A percentile compares a stretch with the other conserved stretches of the same genome.
Evolutionary conservation across 2,113 vertebrate species (phyloP).

Genomic region (Riparia riparia): DNA sequence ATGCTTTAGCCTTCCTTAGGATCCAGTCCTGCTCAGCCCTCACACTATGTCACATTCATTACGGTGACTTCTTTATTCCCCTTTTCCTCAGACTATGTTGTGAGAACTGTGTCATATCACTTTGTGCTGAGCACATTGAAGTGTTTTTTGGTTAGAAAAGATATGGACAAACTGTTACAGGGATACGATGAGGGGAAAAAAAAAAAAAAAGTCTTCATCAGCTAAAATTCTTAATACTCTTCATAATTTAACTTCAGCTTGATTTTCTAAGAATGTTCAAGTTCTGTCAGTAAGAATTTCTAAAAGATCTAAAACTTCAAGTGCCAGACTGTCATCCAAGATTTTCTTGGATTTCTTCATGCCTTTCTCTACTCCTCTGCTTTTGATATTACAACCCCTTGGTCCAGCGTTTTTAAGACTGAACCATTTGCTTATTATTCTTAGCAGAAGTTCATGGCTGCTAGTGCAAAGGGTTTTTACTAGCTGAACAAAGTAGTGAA

Average conservation of each 20-base stretch:
- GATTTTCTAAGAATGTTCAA: not conserved
- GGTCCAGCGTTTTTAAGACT: not conserved
- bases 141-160: not conserved
- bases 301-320: not conserved
- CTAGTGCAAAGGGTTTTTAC: not conserved
- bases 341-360: not conserved
- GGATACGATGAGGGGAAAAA: not conserved
- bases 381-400: not conserved
- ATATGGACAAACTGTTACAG: not conserved
- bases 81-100: not conserved
- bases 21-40: constrained; percentile 26
- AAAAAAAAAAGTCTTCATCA: not conserved
- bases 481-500: not conserved
- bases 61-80: not conserved
- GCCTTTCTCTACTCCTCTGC: not conserved
- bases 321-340: not conserved
- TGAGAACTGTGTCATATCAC: constrained; percentile 11
- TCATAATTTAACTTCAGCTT: not conserved
- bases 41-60: constrained; percentile 41
- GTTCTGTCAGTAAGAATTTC: not conserved
- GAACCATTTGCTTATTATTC: not conserved
- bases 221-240: not conserved
- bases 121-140: not conserved
- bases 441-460: not conserved
- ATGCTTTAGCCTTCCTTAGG: constrained; percentile 3